Conservation (phyloP, 2,797 vertebrate species). For the Pteropus rufus region DNA sequence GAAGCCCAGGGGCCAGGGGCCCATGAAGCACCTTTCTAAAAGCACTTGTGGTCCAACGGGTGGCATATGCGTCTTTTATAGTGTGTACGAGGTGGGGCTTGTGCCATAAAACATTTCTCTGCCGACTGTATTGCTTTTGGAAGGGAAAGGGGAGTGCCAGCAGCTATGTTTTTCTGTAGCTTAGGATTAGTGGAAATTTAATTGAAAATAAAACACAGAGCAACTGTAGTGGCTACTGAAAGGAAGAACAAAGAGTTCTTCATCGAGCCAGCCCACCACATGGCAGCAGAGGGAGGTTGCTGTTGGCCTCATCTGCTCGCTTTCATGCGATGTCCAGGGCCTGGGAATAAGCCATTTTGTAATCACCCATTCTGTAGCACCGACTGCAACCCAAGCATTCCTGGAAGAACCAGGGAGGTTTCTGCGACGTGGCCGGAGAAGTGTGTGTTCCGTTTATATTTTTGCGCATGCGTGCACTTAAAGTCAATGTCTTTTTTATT, state of each 20-base stretch:
- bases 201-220: conserved; percentile 75
- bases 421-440: conserved; percentile 66
- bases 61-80: conserved; percentile 49
- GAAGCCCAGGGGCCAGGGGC: conserved; percentile 54
- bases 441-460: conserved; percentile 59
- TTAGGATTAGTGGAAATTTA: conserved; percentile 68
- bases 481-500: not conserved
- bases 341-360: not conserved
- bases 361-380: conserved; percentile 35
- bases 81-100: conserved; percentile 24
- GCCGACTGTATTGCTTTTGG: conserved; percentile 33
- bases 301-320: not conserved
- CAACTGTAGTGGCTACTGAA: conserved; percentile 53
- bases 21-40: conserved; percentile 76
- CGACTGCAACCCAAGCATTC: conserved; percentile 59
- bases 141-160: conserved; percentile 1
- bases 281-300: not conserved
- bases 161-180: conserved; percentile 60
- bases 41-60: conserved; percentile 74
- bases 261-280: conserved; percentile 2
- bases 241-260: conserved; percentile 64
- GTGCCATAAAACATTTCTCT: conserved; percentile 53
- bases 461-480: not conserved
- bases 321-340: not conserved
- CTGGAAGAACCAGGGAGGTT: conserved; percentile 70